These are phyloP conservation scores for Diadegma fenestrale DNA, from an alignment of 2,888 invertebrate species.

Conservation along the genomic window DNA sequence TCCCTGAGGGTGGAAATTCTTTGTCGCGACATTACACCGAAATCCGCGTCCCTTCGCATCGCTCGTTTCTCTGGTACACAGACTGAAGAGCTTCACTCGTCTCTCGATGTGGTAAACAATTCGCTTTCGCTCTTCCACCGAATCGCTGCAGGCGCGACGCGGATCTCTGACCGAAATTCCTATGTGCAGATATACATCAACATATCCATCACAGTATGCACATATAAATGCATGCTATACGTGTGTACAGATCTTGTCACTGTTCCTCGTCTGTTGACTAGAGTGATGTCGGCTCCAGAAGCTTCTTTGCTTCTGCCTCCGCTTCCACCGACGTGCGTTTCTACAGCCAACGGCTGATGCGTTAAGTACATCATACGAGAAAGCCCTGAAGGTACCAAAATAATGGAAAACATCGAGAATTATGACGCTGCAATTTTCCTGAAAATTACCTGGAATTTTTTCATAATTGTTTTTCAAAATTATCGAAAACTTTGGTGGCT, in stretches of 20 bases:
- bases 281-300: conserved; percentile 57
- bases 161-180: conserved; percentile 51
- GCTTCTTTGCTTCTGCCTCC: conserved; percentile 40
- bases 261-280: conserved; percentile 52
- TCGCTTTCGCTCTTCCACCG: conserved; percentile 53
- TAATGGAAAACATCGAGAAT: background rate
- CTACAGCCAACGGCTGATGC: conserved; percentile 21
- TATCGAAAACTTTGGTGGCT: too few relatives aligned
- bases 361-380: conserved; percentile 38
- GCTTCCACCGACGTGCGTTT: conserved; percentile 9
- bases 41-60: conserved; percentile 68
- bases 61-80: conserved; percentile 23
- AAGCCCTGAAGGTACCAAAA: conserved; percentile 10
- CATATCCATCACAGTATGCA: background rate
- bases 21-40: conserved; percentile 73
- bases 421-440: background rate
- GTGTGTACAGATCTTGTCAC: conserved; percentile 23
- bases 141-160: conserved; percentile 52
- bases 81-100: conserved; percentile 23
- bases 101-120: conserved; percentile 62
- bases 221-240: background rate
- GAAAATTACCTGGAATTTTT: background rate
- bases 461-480: too few relatives aligned
- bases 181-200: background rate
- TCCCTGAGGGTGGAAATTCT: conserved; percentile 74